Percentiles rank a stretch among this genome's conserved stretches.
These are phyloP conservation scores for Latheticus oryzae DNA, from an alignment of 2,888 invertebrate species.

Conservation along the genomic window DNA sequence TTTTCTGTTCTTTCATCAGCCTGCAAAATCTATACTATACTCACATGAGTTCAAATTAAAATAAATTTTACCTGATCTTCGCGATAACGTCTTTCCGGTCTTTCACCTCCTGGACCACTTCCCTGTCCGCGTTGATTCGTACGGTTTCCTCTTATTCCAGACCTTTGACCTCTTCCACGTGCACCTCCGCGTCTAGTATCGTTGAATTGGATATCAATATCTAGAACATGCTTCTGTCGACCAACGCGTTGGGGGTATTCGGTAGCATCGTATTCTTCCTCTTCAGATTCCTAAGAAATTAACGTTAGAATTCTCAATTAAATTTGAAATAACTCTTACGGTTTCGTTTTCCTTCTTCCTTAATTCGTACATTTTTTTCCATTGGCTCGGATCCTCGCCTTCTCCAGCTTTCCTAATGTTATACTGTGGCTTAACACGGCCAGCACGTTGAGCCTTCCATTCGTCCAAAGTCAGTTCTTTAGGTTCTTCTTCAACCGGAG, in stretches of 20 bases:
- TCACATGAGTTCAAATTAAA: slow-evolving; percentile 1
- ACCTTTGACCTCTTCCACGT: slow-evolving; percentile 71
- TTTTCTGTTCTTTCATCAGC: slow-evolving; percentile 53
- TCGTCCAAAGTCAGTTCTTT: slow-evolving; percentile 93
- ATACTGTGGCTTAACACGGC: slow-evolving; percentile 86
- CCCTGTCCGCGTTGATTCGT: slow-evolving; percentile 59
- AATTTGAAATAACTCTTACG: slow-evolving; percentile 46
- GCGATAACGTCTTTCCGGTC: slow-evolving; percentile 51
- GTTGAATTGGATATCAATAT: slow-evolving; percentile 89
- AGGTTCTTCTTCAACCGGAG: slow-evolving; percentile 78
- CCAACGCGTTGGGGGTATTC: slow-evolving; percentile 89
- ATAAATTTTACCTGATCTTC: slow-evolving; percentile 42
- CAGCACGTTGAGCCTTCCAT: slow-evolving; percentile 89
- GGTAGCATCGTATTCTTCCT: slow-evolving; percentile 76
- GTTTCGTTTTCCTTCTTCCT: slow-evolving; percentile 76
- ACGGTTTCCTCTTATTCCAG: slow-evolving; percentile 63
- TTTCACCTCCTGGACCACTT: slow-evolving; percentile 54
- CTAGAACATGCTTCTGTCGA: slow-evolving; percentile 85
- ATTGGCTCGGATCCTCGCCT: slow-evolving; percentile 90
- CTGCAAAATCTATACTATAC: slow-evolving; percentile 5
- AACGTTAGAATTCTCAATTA: slow-evolving; percentile 2
- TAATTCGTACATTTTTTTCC: slow-evolving; percentile 90
- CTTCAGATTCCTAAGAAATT: slow-evolving; percentile 60
- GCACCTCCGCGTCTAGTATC: slow-evolving; percentile 81
- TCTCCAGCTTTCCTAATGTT: slow-evolving; percentile 95